phyloP scores from a whole-genome alignment of 2,113 vertebrate species.

The Capreolus pygargus region DNA sequence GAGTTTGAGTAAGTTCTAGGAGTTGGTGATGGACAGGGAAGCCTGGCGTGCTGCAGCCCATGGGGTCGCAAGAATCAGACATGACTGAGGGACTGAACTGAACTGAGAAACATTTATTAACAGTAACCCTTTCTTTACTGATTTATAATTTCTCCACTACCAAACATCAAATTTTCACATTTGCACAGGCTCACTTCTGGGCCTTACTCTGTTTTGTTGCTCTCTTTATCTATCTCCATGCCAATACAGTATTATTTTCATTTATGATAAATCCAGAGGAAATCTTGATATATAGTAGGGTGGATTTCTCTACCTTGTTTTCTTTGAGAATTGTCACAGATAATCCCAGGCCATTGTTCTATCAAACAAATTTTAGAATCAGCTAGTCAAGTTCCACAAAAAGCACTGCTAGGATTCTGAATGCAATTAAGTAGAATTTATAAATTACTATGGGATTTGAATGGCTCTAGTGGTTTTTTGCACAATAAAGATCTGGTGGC shows the following conservation, averaged over 20 bases:
- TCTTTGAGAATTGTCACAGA: not conserved
- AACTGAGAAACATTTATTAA: not conserved
- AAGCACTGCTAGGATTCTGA: conserved; percentile 12
- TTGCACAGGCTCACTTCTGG: not conserved
- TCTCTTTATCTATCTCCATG: not conserved
- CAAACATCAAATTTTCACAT: not conserved
- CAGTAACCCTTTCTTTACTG: not conserved
- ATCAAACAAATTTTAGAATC: not conserved
- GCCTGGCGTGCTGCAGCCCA: not conserved
- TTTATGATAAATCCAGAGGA: not conserved
- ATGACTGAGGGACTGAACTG: not conserved
- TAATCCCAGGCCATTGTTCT: not conserved
- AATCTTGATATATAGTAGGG: not conserved
- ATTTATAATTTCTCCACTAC: not conserved
- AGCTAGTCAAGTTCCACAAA: not conserved
- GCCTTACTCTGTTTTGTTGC: not conserved
- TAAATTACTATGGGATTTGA: conserved; percentile 8
- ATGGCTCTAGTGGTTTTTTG: not conserved
- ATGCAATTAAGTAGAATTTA: not conserved
- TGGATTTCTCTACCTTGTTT: not conserved
- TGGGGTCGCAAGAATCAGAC: not conserved
- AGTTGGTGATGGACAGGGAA: not conserved
- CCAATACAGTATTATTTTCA: not conserved
- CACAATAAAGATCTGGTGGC: not conserved
- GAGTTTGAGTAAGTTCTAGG: not conserved